Conservation (phyloP, 2,888 invertebrate species). For the Sipunculus nudus region DNA sequence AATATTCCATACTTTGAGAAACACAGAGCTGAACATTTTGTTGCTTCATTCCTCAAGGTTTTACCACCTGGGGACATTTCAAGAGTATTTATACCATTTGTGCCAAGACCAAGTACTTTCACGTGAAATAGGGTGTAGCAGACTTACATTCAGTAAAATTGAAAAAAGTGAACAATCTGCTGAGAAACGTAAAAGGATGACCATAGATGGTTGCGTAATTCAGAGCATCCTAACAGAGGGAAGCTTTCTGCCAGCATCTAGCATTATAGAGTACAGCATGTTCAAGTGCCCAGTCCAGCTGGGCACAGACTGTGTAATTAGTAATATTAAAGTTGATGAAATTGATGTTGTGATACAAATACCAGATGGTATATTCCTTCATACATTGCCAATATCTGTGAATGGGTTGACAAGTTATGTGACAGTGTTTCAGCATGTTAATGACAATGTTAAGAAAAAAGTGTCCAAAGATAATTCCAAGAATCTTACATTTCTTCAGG, state of each 20-base stretch:
- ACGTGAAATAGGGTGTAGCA: constrained; percentile 48
- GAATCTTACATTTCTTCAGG: constrained; percentile 45
- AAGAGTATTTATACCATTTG: constrained; percentile 59
- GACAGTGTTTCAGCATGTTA: constrained; percentile 54
- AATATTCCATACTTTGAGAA: constrained; percentile 56
- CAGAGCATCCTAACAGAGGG: constrained; percentile 50
- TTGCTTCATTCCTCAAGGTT: constrained; percentile 65
- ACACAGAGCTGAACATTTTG: constrained; percentile 56
- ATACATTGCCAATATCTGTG: constrained; percentile 54
- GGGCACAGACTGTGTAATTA: constrained; percentile 59
- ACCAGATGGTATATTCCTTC: constrained; percentile 55
- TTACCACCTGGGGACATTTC: constrained; percentile 68
- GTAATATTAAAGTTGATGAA: constrained; percentile 45
- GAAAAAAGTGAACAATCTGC: background rate
- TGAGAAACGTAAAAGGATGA: constrained; percentile 21
- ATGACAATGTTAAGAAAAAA: constrained; percentile 60
- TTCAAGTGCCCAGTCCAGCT: constrained; percentile 55
- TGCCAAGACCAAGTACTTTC: constrained; percentile 51
- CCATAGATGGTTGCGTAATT: constrained; percentile 54
- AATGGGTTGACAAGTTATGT: constrained; percentile 46
- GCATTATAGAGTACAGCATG: constrained; percentile 65
- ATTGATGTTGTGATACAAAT: constrained; percentile 28
- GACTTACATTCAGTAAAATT: constrained; percentile 46
- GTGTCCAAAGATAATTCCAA: constrained; percentile 24
- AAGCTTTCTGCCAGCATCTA: constrained; percentile 41